Evolutionary conservation across 1,140 invertebrate genomes (phyloP).

Genomic region (Phortica variegata): DNA sequence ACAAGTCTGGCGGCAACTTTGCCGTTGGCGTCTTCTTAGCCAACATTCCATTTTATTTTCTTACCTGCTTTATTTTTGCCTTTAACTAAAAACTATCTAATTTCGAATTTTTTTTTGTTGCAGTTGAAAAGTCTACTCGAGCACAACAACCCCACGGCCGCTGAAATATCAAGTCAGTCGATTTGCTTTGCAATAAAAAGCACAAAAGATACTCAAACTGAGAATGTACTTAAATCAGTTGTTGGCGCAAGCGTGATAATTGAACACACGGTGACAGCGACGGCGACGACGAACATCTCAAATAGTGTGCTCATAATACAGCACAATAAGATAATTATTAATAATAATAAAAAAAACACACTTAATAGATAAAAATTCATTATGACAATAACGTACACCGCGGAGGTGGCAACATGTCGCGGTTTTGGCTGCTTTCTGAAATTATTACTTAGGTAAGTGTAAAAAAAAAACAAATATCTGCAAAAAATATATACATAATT

Average conservation of each 20-base stretch:
- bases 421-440: constrained; percentile 84
- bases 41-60: no score
- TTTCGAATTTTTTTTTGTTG: background rate
- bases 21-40: no score
- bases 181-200: background rate
- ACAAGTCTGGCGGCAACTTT: no score
- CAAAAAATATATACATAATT: constrained; percentile 1
- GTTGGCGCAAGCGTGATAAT: constrained; percentile 16
- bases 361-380: constrained; percentile 15
- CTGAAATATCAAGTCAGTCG: no score
- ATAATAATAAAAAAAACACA: constrained; percentile 11
- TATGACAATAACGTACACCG: constrained; percentile 89
- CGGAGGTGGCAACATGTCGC: constrained; percentile 82
- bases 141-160: background rate
- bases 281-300: constrained; percentile 15
- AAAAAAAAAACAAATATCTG: constrained; percentile 8
- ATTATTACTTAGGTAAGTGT: constrained; percentile 72
- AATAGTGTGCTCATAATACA: no score
- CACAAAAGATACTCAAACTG: constrained; percentile 11
- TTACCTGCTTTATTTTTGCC: no score
- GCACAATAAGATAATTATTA: no score
- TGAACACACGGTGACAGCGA: constrained; percentile 3
- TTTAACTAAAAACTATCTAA: no score
- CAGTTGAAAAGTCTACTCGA: background rate
- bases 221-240: constrained; percentile 19